phyloP scores from a whole-genome alignment of 2,113 vertebrate species.

The Garra rufa region DNA sequence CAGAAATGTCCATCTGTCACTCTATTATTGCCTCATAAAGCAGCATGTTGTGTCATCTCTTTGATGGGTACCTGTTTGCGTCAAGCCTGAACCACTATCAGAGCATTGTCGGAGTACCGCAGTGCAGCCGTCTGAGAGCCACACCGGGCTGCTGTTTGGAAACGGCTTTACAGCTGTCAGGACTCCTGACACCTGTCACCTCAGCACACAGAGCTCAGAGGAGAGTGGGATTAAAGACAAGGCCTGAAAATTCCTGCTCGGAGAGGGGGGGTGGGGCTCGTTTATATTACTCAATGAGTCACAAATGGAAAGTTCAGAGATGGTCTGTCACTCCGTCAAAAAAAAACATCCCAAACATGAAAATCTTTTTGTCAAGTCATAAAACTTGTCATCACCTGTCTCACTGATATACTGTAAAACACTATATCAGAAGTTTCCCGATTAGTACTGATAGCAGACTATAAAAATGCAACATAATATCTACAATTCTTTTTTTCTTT shows the following conservation, averaged over 20 bases:
- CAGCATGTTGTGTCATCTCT: conserved; percentile 63
- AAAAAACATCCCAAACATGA: conserved; percentile 19
- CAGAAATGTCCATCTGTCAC: conserved; percentile 53
- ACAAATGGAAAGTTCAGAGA: conserved; percentile 54
- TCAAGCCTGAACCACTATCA: conserved; percentile 63
- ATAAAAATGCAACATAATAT: conserved; percentile 2
- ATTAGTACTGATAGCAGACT: neutral
- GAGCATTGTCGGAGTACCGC: conserved; percentile 36
- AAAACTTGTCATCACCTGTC: conserved; percentile 39
- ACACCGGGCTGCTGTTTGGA: conserved; percentile 71
- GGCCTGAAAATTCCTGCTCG: conserved; percentile 77
- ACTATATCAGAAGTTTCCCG: neutral
- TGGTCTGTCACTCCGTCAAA: conserved; percentile 61
- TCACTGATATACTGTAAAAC: neutral
- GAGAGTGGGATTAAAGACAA: conserved; percentile 72
- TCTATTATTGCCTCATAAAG: conserved; percentile 66
- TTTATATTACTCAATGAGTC: neutral
- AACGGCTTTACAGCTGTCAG: conserved; percentile 74
- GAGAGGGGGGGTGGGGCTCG: conserved; percentile 1
- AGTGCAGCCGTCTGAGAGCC: neutral
- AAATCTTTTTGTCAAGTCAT: conserved; percentile 41
- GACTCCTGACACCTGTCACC: conserved; percentile 51
- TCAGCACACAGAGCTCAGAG: conserved; percentile 54
- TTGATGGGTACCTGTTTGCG: conserved; percentile 62
- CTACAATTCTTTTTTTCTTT: neutral